Base-by-base conservation (phyloP, 2,797 vertebrate genomes). In the Lepilemur septentrionalis region DNA sequence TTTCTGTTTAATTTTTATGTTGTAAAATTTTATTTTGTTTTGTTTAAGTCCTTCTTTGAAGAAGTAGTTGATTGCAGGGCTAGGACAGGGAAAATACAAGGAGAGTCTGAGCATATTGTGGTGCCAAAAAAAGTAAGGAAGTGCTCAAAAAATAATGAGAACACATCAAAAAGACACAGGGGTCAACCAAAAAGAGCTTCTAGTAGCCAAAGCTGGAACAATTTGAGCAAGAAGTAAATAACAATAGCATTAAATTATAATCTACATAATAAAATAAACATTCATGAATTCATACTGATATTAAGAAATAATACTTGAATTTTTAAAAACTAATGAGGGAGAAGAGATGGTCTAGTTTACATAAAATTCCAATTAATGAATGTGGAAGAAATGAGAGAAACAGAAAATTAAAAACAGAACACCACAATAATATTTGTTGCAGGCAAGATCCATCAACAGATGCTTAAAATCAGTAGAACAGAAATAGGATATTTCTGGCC, bases 241-340 rank as follows among this genome's bases (percentile, higher is more conserved):
- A 32, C 70, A 41, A 46, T 57, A 72, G 25, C 28, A 80, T 30
- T 65, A 72, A 20, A 55, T 70, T 78, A 38, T 35, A 91, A 78
- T 43, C 63, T 28, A 48, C 52, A 35, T 35, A 43, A 25, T 32
- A 89, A 69, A 59, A 50, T 14, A 83, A 78, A 84, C 86, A 86
- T 43, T 48, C 22, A 59, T 8, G 22, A 69, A 59, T 14, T 48
- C 30, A 55, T n/a, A 94, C 12, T 72, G n/a, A 72, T 65, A 41
- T 30, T 78, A 92, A 65, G 28, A 88, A 87, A 78, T 91, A 87
- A 78, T 91, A 57, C 20, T 81, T 73, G 35, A 82, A 92, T 93
- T 72, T 78, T 28, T 18, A 25, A 55, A 86, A 78, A 79, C 61
- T 63, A 48, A 52, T 67, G 4, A 0, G 1, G 25, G 8, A 55